A percentile compares a stretch with the other conserved stretches of the same genome.
phyloP scores from a whole-genome alignment of 2,797 vertebrate species.

The Pseudotriccus pelzelni region DNA sequence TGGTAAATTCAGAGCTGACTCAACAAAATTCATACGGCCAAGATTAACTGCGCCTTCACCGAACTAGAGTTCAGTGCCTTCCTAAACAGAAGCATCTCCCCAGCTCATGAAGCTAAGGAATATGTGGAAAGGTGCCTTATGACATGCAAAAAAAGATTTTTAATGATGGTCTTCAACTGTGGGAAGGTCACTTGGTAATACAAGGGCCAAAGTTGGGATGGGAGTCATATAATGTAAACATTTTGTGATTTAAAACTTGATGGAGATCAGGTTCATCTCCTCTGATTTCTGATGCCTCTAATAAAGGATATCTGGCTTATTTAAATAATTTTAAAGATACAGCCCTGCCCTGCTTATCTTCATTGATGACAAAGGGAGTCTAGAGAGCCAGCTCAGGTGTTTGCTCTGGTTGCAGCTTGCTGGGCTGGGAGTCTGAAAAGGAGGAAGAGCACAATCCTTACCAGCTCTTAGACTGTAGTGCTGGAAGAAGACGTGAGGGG shows the following conservation, averaged over 20 bases:
- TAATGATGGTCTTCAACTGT: neutral
- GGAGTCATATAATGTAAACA: neutral
- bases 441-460: neutral
- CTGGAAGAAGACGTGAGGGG: neutral
- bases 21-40: neutral
- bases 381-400: neutral
- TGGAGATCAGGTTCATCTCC: neutral
- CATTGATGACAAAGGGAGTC: neutral
- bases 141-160: neutral
- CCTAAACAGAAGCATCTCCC: neutral
- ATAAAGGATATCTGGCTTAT: neutral
- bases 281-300: neutral
- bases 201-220: neutral
- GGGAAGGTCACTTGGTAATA: neutral
- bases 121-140: neutral
- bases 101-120: neutral
- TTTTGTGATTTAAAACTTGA: neutral
- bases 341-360: neutral
- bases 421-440: neutral
- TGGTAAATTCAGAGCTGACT: slow-evolving; percentile 38
- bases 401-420: neutral
- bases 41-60: neutral
- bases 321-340: neutral
- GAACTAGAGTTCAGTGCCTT: neutral
- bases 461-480: neutral